phyloP scores from a whole-genome alignment of 1,140 invertebrate genomes.

The Druon quercuslanigerum region DNA sequence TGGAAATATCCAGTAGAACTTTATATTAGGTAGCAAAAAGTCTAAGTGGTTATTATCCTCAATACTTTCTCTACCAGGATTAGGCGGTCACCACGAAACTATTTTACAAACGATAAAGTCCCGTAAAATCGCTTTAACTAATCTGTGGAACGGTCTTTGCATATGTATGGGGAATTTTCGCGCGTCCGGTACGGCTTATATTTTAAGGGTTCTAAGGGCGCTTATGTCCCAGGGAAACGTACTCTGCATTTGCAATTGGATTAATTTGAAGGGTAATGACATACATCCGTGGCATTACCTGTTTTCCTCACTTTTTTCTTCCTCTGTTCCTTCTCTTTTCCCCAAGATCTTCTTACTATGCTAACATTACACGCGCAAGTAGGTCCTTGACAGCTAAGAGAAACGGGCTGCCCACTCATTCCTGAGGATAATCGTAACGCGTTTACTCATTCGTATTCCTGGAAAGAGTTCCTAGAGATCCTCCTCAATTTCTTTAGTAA shows the following conservation, averaged over 20 bases:
- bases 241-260: neutral
- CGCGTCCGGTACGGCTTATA: slow-evolving; percentile 54
- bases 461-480: no score
- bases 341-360: no score
- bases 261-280: neutral
- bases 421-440: no score
- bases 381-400: no score
- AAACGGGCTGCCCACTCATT: no score
- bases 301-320: neutral
- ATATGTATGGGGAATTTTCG: slow-evolving; percentile 49
- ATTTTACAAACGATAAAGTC: slow-evolving; percentile 28
- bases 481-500: no score
- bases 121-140: slow-evolving; percentile 40
- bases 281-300: neutral
- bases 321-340: neutral
- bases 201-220: slow-evolving; percentile 45
- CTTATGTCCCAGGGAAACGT: neutral
- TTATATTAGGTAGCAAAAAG: neutral
- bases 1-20: no score
- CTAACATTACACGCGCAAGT: no score
- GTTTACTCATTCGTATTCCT: no score
- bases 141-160: slow-evolving; percentile 41
- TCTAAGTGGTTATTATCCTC: neutral
- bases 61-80: neutral
- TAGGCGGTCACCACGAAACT: slow-evolving; percentile 21